Evolutionary conservation across 2,888 invertebrate genomes (phyloP).

Genomic region (Nebria brevicollis): DNA sequence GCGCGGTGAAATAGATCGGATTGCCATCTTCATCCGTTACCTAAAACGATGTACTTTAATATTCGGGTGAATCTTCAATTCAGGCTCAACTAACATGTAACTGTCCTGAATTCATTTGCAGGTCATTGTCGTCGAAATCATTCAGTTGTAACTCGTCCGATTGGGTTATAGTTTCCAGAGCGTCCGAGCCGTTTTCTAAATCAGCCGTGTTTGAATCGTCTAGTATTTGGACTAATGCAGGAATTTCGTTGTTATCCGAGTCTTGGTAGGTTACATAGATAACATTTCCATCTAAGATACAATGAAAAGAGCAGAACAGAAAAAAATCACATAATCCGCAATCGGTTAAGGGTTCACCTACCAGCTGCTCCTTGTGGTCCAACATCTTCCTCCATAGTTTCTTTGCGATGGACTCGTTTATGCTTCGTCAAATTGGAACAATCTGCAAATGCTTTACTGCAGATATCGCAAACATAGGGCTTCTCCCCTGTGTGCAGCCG

Average conservation of each 20-base stretch:
- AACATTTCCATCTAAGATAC: constrained; percentile 54
- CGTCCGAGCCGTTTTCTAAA: not conserved
- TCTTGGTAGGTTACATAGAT: constrained; percentile 66
- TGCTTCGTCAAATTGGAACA: constrained; percentile 79
- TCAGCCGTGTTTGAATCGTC: constrained; percentile 45
- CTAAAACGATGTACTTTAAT: constrained; percentile 56
- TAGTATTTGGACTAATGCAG: constrained; percentile 59
- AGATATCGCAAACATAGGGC: constrained; percentile 77
- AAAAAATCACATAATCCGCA: too few relatives aligned
- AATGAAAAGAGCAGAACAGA: too few relatives aligned
- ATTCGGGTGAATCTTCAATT: not conserved
- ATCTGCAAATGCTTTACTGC: constrained; percentile 79
- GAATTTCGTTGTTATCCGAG: constrained; percentile 60
- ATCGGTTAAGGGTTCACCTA: not conserved
- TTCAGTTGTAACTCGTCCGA: constrained; percentile 22
- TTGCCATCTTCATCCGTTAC: constrained; percentile 77
- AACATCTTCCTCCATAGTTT: constrained; percentile 19
- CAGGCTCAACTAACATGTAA: constrained; percentile 13
- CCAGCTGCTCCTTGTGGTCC: not conserved
- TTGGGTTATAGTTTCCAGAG: constrained; percentile 21
- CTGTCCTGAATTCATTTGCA: constrained; percentile 34
- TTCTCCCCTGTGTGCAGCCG: constrained; percentile 74
- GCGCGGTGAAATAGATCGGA: constrained; percentile 74
- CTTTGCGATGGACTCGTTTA: constrained; percentile 61
- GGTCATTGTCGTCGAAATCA: constrained; percentile 36